A percentile compares a stretch with the other conserved stretches of the same genome.
phyloP scores from a whole-genome alignment of 1,140 invertebrate species.

The Drosophila triauraria region DNA sequence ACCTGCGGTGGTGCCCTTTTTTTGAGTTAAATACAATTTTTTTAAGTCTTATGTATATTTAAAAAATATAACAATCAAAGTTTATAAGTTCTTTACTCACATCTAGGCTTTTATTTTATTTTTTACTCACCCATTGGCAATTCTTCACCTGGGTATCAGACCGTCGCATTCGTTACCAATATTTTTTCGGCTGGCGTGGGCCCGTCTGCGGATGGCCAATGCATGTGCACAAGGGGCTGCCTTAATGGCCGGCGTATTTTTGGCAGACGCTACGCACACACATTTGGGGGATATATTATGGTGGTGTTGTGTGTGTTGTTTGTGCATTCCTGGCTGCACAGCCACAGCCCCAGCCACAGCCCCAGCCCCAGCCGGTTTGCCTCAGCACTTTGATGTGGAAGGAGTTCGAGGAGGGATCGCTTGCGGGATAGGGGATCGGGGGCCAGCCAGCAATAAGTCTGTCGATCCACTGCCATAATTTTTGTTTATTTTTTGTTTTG shows the following conservation, averaged over 20 bases:
- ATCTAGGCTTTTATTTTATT: no score
- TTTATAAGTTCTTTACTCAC: no score
- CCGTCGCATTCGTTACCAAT: neutral
- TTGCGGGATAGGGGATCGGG: neutral
- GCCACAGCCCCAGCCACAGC: constrained; percentile 33
- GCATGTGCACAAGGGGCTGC: constrained; percentile 41
- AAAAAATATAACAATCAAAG: no score
- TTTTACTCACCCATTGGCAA: no score
- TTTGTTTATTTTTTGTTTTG: constrained; percentile 75
- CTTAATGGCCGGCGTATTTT: constrained; percentile 78
- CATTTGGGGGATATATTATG: constrained; percentile 54
- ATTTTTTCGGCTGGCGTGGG: constrained; percentile 45
- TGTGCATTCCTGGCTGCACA: constrained; percentile 25
- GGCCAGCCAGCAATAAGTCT: constrained; percentile 71
- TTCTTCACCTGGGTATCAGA: neutral
- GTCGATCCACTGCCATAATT: constrained; percentile 82
- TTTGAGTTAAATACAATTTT: no score
- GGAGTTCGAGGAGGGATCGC: constrained; percentile 7
- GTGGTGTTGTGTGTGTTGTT: constrained; percentile 42
- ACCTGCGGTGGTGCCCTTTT: no score
- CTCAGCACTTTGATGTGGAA: constrained; percentile 40
- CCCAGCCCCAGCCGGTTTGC: constrained; percentile 64
- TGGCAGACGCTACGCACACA: constrained; percentile 80
- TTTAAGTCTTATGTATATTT: no score
- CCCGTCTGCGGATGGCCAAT: constrained; percentile 32